phyloP scores from a whole-genome alignment of 2,888 invertebrate species.

The Hypomecis atomaria region DNA sequence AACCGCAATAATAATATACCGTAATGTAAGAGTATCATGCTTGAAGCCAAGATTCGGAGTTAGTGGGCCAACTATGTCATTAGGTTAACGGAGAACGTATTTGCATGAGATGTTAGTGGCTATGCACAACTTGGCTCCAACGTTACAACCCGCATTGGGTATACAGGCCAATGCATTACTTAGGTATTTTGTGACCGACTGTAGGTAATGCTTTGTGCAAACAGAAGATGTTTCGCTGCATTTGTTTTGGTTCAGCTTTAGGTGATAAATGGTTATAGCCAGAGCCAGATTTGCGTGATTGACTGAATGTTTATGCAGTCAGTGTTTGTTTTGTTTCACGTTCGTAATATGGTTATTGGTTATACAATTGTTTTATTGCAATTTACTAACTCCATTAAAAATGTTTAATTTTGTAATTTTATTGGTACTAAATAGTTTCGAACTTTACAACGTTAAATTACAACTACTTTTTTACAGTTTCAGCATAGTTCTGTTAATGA shows the following conservation, averaged over 20 bases:
- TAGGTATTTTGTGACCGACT: constrained; percentile 23
- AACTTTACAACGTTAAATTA: not conserved
- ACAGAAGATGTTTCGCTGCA: constrained; percentile 22
- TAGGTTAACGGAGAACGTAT: constrained; percentile 75
- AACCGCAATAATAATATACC: constrained; percentile 72
- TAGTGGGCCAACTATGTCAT: constrained; percentile 77
- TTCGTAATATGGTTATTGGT: not conserved
- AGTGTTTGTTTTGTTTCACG: constrained; percentile 4
- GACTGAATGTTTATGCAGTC: constrained; percentile 21
- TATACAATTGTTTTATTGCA: too few species aligned
- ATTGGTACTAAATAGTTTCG: too few species aligned
- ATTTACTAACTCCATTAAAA: too few species aligned
- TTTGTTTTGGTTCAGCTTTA: constrained; percentile 21
- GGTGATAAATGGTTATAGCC: constrained; percentile 24
- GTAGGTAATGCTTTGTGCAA: constrained; percentile 19
- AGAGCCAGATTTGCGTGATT: constrained; percentile 11
- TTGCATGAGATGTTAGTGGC: constrained; percentile 63
- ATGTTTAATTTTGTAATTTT: too few species aligned
- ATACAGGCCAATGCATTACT: constrained; percentile 27
- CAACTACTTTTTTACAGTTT: constrained; percentile 8
- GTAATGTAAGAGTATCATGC: constrained; percentile 71
- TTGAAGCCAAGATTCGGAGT: constrained; percentile 62
- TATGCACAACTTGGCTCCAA: constrained; percentile 19
- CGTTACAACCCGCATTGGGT: constrained; percentile 15
- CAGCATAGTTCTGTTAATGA: constrained; percentile 20